Percentiles rank a stretch among this genome's conserved stretches.
Conservation (phyloP, 2,888 invertebrate species). For the Sialis fuliginosa region DNA sequence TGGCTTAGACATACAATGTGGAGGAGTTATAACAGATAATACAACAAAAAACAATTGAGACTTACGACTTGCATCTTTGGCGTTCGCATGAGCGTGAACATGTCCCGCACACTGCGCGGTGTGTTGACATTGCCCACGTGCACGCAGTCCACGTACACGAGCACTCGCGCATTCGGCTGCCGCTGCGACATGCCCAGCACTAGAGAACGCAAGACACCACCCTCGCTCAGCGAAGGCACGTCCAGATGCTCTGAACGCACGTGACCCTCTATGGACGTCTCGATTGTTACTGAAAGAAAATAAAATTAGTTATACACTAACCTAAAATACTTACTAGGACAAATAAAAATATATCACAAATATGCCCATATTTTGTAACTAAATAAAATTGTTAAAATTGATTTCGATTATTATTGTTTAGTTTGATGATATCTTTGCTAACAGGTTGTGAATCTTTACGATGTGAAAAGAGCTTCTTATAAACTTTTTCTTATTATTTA, state of each 20-base stretch:
- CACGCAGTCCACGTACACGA: conserved; percentile 45
- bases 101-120: conserved; percentile 35
- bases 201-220: conserved; percentile 35
- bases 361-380: too few relatives aligned
- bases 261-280: conserved; percentile 38
- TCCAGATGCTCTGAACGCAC: conserved; percentile 41
- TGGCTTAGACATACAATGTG: too few relatives aligned
- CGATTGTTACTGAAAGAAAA: conserved; percentile 38
- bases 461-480: too few relatives aligned
- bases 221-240: conserved; percentile 34
- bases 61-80: conserved; percentile 39
- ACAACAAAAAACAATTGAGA: conserved; percentile 7
- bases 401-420: too few relatives aligned
- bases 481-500: too few relatives aligned
- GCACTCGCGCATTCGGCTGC: conserved; percentile 37
- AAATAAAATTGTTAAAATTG: too few relatives aligned
- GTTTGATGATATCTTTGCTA: too few relatives aligned
- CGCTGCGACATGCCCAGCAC: conserved; percentile 33
- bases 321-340: too few relatives aligned
- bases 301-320: too few relatives aligned
- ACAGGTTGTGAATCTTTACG: too few relatives aligned
- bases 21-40: too few relatives aligned
- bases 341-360: too few relatives aligned
- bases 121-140: conserved; percentile 43
- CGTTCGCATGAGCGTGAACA: conserved; percentile 33